These are phyloP conservation scores for Poecilus cupreus DNA, from an alignment of 2,888 invertebrate genomes.

Conservation along the genomic window DNA sequence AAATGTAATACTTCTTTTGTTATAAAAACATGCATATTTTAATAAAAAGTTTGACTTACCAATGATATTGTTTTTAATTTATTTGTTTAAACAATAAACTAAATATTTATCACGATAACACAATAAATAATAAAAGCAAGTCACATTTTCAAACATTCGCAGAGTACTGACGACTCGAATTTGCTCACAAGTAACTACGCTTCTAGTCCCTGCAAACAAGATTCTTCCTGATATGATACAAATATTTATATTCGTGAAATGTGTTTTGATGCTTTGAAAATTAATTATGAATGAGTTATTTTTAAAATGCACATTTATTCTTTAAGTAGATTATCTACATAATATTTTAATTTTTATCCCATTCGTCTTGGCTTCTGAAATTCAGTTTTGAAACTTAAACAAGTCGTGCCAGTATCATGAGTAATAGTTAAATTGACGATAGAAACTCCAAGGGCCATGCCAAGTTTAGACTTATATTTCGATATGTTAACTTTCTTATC, in stretches of 20 bases:
- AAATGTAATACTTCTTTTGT: slow-evolving; percentile 3
- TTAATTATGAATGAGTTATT: background rate
- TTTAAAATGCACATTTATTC: slow-evolving; percentile 20
- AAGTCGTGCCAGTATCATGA: slow-evolving; percentile 49
- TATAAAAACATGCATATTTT: background rate
- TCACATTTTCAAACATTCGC: too few species aligned
- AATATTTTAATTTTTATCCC: slow-evolving; percentile 39
- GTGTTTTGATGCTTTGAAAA: too few species aligned
- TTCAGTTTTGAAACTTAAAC: slow-evolving; percentile 47
- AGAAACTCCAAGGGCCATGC: slow-evolving; percentile 44
- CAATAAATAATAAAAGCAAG: too few species aligned
- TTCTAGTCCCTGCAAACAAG: too few species aligned
- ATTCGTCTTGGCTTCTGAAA: slow-evolving; percentile 47
- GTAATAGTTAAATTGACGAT: slow-evolving; percentile 48
- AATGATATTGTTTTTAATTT: background rate
- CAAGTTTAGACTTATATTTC: slow-evolving; percentile 53
- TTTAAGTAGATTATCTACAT: background rate
- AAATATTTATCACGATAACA: too few species aligned
- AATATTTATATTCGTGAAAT: too few species aligned
- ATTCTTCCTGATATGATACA: too few species aligned
- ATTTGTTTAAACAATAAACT: background rate
- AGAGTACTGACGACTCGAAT: background rate
- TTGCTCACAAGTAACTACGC: background rate
- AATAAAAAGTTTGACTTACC: slow-evolving; percentile 24
- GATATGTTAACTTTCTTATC: slow-evolving; percentile 32